Percentiles rank a stretch among this genome's conserved stretches.
Conservation (phyloP, 2,888 invertebrate species). For the Cerastis leucographa region DNA sequence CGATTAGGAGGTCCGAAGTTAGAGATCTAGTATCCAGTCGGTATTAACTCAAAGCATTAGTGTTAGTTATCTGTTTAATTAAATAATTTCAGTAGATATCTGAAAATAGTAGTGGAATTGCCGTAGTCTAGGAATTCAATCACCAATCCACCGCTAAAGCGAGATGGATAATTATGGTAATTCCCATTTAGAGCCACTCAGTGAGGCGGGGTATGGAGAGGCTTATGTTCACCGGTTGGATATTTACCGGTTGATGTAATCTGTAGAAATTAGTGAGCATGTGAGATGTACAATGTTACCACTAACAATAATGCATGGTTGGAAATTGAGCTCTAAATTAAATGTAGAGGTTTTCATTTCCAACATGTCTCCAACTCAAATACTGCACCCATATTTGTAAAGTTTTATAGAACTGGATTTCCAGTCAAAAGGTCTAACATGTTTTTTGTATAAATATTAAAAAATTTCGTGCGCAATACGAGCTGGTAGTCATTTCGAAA, state of each 20-base stretch:
- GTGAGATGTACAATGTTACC: conserved; percentile 1
- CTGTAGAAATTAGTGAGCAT: conserved; percentile 31
- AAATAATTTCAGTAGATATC: conserved; percentile 11
- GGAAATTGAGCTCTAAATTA: not conserved
- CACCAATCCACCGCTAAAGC: conserved; percentile 39
- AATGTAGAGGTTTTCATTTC: not conserved
- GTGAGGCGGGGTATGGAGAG: conserved; percentile 23
- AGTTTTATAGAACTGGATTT: conserved; percentile 16
- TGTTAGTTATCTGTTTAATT: conserved; percentile 19
- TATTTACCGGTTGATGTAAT: conserved; percentile 52
- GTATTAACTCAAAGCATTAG: conserved; percentile 26
- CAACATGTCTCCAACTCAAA: conserved; percentile 20
- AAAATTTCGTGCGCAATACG: conserved; percentile 34
- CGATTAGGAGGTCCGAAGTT: conserved; percentile 41
- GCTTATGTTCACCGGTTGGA: conserved; percentile 40
- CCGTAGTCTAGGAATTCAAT: conserved; percentile 36
- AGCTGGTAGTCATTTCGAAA: conserved; percentile 45
- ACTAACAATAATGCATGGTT: not conserved
- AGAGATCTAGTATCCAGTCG: conserved; percentile 29
- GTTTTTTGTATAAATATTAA: conserved; percentile 42
- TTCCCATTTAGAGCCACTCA: conserved; percentile 48
- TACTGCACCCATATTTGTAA: conserved; percentile 15
- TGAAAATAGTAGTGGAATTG: conserved; percentile 23
- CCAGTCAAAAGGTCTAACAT: conserved; percentile 30
- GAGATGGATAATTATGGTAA: conserved; percentile 56